Evolutionary conservation across 30 jellyfish, hydroid and myxozoan genomes (phyloP).

Genomic region (Chironex yamaguchii): DNA sequence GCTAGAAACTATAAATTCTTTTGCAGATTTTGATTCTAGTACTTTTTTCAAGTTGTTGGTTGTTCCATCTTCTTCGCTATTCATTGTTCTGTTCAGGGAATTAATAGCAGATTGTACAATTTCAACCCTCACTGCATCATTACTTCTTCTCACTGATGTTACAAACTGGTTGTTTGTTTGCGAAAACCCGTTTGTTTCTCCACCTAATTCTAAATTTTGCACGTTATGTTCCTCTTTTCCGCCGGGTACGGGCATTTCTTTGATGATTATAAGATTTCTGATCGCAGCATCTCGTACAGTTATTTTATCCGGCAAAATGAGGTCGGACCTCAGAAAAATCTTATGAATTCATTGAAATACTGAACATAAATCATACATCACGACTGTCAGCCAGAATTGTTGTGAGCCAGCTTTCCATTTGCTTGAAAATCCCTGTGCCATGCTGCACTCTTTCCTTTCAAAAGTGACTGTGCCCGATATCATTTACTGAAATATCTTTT

Average conservation of each 20-base stretch:
- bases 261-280: conserved; percentile 30
- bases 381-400: conserved; percentile 67
- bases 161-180: background rate
- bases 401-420: conserved; percentile 63
- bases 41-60: conserved; percentile 17
- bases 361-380: conserved; percentile 40
- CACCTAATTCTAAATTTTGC: background rate
- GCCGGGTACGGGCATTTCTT: conserved; percentile 57
- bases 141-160: conserved; percentile 48
- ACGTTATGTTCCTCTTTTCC: conserved; percentile 46
- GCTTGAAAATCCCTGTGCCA: conserved; percentile 62
- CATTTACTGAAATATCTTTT: conserved; percentile 36
- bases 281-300: conserved; percentile 30
- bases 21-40: conserved; percentile 34
- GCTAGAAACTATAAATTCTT: conserved; percentile 8
- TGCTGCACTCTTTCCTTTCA: conserved; percentile 49
- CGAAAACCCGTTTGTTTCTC: conserved; percentile 2
- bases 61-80: conserved; percentile 53
- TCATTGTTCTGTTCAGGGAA: conserved; percentile 37
- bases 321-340: conserved; percentile 15
- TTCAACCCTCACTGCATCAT: conserved; percentile 58
- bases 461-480: conserved; percentile 50
- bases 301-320: conserved; percentile 41
- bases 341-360: conserved; percentile 51
- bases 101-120: conserved; percentile 61